Conservation (phyloP, 2,113 vertebrate genomes). For the Greenwoodochromis staneri region DNA sequence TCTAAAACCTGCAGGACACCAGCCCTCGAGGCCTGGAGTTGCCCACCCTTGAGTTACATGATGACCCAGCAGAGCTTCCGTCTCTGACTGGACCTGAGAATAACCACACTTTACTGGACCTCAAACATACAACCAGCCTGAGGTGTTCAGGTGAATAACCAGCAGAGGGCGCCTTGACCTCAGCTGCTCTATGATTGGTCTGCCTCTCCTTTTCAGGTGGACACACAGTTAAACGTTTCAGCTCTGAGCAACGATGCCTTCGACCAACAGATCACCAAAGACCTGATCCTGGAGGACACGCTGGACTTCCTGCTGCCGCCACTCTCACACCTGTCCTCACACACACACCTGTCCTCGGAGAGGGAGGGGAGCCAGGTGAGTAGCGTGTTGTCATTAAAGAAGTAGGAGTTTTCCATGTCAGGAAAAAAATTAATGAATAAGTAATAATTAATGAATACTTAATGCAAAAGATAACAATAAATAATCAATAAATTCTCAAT, state of each 20-base stretch:
- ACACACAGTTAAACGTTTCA: slow-evolving; percentile 74
- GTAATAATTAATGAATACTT: background rate
- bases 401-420: background rate
- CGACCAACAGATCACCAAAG: slow-evolving; percentile 78
- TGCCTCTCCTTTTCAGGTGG: slow-evolving; percentile 68
- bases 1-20: background rate
- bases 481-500: background rate
- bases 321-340: slow-evolving; percentile 22
- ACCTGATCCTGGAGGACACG: slow-evolving; percentile 81
- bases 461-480: background rate
- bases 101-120: background rate
- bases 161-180: slow-evolving; percentile 27
- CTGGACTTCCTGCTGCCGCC: slow-evolving; percentile 78
- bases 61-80: background rate
- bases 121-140: background rate
- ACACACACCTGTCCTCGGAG: background rate
- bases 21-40: background rate
- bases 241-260: slow-evolving; percentile 58
- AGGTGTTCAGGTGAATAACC: background rate
- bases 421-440: background rate
- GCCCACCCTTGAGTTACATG: background rate
- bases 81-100: background rate
- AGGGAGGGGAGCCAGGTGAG: background rate
- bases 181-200: background rate
- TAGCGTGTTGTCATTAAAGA: background rate